Evolutionary conservation across 2,888 invertebrate species (phyloP), one percentile per base, ranked within the genome.

Genomic region (Barypeithes pellucidus): DNA sequence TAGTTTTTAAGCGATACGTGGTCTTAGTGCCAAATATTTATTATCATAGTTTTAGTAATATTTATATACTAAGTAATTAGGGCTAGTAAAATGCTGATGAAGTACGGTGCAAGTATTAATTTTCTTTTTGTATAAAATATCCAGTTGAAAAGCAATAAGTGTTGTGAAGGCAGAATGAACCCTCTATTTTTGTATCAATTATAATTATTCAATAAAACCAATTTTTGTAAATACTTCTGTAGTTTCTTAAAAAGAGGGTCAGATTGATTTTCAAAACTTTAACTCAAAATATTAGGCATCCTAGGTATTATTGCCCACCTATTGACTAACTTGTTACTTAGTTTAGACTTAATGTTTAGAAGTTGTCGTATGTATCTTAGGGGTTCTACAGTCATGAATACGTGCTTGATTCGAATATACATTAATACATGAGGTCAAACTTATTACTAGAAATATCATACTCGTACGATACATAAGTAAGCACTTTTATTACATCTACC

Each of bases 151-250:
- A 87, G 86, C 86, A 87, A 87, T 87, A 87, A 87, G 85, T 83
- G 84, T 86, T 86, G 84, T 86, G 85, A 85, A 84, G 81, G 83
- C 84, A 86, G 84, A 85, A 85, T 84, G 84, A 85, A 86, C 86
- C 86, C 87, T 87, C 87, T 87, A 87, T 87, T 87, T 87, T 87
- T 87, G 85, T 87, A 87, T 85, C 84, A 84, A 83, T 85, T 85
- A 85, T 85, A 83, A 82, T 82, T 79, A 81, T 81, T 81, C 83
- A 82, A 83, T 73, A 77, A 78, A 79, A 77, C 72, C 78, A 75
- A 82, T 78, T 80, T 79, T 80, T 79, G 82, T 82, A 82, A 77
- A 83, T 81, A 82, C 76, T 73, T 62, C 59, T 77, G 78, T 81
- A 82, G 79, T 81, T 82, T 81, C 77, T 79, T 62, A 62, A 45